These are phyloP conservation scores for Hypomecis atomaria DNA, from an alignment of 2,888 invertebrate species.

Conservation along the genomic window DNA sequence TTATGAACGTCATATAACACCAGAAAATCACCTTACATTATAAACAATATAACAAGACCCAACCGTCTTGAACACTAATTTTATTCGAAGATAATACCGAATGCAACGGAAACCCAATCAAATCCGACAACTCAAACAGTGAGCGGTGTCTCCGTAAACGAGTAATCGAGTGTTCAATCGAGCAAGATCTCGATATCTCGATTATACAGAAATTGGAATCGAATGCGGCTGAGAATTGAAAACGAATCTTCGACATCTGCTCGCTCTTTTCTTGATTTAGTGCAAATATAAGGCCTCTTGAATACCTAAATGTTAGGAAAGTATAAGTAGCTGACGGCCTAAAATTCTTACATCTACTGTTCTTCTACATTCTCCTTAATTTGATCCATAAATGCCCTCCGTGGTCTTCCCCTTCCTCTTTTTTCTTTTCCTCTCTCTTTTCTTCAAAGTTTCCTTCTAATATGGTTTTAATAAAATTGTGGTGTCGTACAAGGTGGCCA, in stretches of 20 bases:
- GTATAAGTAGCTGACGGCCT: neutral
- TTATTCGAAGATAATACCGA: conserved; percentile 66
- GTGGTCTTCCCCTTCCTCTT: too few relatives aligned
- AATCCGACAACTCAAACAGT: conserved; percentile 78
- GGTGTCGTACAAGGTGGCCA: too few relatives aligned
- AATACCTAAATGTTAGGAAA: neutral
- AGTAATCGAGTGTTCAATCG: conserved; percentile 83
- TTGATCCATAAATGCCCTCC: too few relatives aligned
- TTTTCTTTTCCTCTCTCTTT: too few relatives aligned
- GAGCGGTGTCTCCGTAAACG: conserved; percentile 75
- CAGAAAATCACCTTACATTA: too few relatives aligned
- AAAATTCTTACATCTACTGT: too few relatives aligned
- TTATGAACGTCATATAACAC: too few relatives aligned
- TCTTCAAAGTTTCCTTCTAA: too few relatives aligned
- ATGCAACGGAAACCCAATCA: conserved; percentile 79
- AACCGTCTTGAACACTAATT: conserved; percentile 60
- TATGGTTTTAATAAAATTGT: too few relatives aligned
- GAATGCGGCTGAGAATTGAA: conserved; percentile 74
- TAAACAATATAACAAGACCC: too few relatives aligned
- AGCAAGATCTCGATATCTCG: conserved; percentile 82
- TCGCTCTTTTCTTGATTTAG: conserved; percentile 38
- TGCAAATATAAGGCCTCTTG: conserved; percentile 12
- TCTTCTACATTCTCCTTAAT: too few relatives aligned
- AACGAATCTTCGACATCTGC: conserved; percentile 64
- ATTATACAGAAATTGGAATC: conserved; percentile 81